These are phyloP conservation scores for Iphiclides podalirius DNA, from an alignment of 2,888 invertebrate species.

Conservation along the genomic window DNA sequence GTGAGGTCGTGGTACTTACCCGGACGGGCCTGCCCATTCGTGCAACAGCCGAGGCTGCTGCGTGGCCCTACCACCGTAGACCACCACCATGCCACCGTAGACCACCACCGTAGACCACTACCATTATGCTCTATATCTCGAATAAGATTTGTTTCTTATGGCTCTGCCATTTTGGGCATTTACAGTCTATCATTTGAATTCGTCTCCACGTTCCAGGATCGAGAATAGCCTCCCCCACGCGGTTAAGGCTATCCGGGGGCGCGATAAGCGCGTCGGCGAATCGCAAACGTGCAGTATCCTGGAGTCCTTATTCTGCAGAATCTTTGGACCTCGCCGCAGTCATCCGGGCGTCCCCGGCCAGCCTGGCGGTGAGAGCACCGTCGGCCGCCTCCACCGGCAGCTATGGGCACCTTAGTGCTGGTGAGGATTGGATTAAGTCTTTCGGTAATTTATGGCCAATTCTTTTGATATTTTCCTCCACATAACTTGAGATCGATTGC, in stretches of 20 bases:
- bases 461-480: constrained; percentile 16
- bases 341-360: constrained; percentile 96
- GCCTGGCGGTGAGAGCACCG: constrained; percentile 92
- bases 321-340: constrained; percentile 95
- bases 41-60: too few relatives aligned
- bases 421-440: constrained; percentile 56
- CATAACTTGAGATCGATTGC: too few relatives aligned
- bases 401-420: constrained; percentile 97
- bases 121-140: too few relatives aligned
- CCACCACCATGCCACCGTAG: too few relatives aligned
- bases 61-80: too few relatives aligned
- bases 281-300: constrained; percentile 95
- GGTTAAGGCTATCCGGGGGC: constrained; percentile 68
- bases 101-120: too few relatives aligned
- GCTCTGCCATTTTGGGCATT: too few relatives aligned
- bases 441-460: constrained; percentile 24
- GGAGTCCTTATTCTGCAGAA: constrained; percentile 96
- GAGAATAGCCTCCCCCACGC: constrained; percentile 71
- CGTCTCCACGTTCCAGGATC: constrained; percentile 55
- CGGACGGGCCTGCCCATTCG: too few relatives aligned
- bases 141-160: too few relatives aligned
- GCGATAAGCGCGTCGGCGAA: constrained; percentile 80
- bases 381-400: constrained; percentile 92
- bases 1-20: too few relatives aligned
- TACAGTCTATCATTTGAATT: too few relatives aligned